These are phyloP conservation scores for Crematogaster levior DNA, from an alignment of 2,888 invertebrate genomes.

Conservation along the genomic window DNA sequence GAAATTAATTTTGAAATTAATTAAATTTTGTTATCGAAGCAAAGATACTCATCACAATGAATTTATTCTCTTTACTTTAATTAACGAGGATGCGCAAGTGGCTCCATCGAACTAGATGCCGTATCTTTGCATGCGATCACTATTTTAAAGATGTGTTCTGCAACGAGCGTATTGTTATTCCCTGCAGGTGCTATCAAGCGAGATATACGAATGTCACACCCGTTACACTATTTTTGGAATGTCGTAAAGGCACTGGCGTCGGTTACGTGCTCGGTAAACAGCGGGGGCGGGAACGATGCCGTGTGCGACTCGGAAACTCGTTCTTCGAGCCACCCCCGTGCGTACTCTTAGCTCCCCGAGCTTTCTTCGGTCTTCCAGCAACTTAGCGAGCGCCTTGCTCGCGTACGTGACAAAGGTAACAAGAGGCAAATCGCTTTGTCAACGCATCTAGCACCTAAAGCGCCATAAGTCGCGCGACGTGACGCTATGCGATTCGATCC, in stretches of 20 bases:
- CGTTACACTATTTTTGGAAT: slow-evolving; percentile 47
- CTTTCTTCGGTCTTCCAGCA: slow-evolving; percentile 59
- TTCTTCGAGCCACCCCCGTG: slow-evolving; percentile 32
- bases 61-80: not conserved
- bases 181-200: slow-evolving; percentile 23
- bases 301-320: slow-evolving; percentile 48
- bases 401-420: slow-evolving; percentile 73
- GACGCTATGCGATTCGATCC: slow-evolving; percentile 64
- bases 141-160: slow-evolving; percentile 13
- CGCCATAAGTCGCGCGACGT: slow-evolving; percentile 58
- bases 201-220: slow-evolving; percentile 44
- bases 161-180: slow-evolving; percentile 25
- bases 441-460: slow-evolving; percentile 65
- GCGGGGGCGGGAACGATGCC: not conserved
- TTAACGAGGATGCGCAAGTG: not conserved
- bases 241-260: slow-evolving; percentile 31
- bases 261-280: slow-evolving; percentile 51
- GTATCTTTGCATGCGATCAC: not conserved
- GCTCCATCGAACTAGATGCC: not conserved
- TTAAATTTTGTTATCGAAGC: not conserved
- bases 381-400: slow-evolving; percentile 64
- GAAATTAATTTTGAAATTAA: slow-evolving; percentile 15
- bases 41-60: not conserved
- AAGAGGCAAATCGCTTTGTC: slow-evolving; percentile 75
- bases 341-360: slow-evolving; percentile 54